Conservation (phyloP, 2,113 vertebrate genomes). For the Polypterus bichir region DNA sequence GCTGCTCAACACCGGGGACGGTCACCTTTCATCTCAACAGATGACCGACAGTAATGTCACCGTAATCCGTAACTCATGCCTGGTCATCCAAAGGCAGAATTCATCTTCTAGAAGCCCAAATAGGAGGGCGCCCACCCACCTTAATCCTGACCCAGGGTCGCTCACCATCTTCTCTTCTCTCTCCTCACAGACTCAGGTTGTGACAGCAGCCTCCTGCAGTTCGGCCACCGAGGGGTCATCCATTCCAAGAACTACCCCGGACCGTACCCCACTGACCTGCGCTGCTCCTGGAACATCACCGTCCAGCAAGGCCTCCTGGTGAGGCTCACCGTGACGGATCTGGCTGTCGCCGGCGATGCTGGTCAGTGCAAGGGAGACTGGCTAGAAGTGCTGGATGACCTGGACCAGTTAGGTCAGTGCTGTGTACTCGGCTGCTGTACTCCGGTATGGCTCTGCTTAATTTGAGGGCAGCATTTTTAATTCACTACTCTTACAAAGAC, state of each 20-base stretch:
- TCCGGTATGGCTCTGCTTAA: too few relatives aligned
- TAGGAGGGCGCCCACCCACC: too few relatives aligned
- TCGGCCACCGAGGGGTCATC: slow-evolving; percentile 42
- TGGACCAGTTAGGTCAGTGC: slow-evolving; percentile 37
- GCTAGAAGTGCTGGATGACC: slow-evolving; percentile 29
- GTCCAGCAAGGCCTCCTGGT: slow-evolving; percentile 40
- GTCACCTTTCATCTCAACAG: too few relatives aligned
- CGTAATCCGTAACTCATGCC: too few relatives aligned
- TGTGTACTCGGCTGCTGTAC: too few relatives aligned
- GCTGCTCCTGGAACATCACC: slow-evolving; percentile 43
- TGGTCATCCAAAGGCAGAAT: too few relatives aligned
- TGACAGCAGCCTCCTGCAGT: slow-evolving; percentile 24
- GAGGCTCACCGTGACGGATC: slow-evolving; percentile 40
- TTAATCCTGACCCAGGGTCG: not conserved
- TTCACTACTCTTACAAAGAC: too few relatives aligned
- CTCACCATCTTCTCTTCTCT: not conserved
- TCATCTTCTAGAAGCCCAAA: too few relatives aligned
- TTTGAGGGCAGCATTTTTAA: too few relatives aligned
- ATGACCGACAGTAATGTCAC: too few relatives aligned
- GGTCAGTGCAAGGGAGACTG: slow-evolving; percentile 43
- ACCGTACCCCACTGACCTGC: slow-evolving; percentile 40
- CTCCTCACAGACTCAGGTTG: slow-evolving; percentile 26
- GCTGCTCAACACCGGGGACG: too few relatives aligned
- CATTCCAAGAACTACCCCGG: slow-evolving; percentile 43
- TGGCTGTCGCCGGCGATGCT: slow-evolving; percentile 40